Evolutionary conservation across 2,888 invertebrate genomes (phyloP), one percentile per base, ranked within the genome.

Genomic region (Pseudococcus longispinus): DNA sequence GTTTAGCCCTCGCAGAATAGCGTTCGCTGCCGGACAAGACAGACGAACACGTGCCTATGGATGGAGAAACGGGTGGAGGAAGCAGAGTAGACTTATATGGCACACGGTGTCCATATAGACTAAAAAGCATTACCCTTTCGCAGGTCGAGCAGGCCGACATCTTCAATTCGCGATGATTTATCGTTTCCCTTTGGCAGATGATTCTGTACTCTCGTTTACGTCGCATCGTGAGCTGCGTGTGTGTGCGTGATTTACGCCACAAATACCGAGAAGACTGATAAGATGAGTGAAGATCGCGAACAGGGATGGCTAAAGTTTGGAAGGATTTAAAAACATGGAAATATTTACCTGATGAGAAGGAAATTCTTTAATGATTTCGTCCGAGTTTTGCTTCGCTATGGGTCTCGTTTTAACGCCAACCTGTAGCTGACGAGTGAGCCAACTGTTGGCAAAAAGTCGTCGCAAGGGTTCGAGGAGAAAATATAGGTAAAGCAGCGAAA

Each of bases 141-240:
- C 13, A 6, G 44, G 11, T 13, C 51, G 51, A 51, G 13, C 4
- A 18, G 18, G 51, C 18, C 23, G 65, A 26, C 29, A 18, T 26
- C 70, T 29, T 70, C 29, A 29, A 70, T 70, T 70, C 70, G 70
- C 70, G 70, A 70, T 70, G 70, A 70, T 70, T 70, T 70, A 70
- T 29, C 29, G 70, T 70, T 70, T 70, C 70, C 70, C 29, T 70
- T 70, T 26, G 70, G 70, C 70, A 29, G 70, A 60, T 60, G 60
- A 60, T 60, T 51, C 13, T 5, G 44, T 32, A 6, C 32, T 32
- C 51, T 46, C 6, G 44, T 46, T 46, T 46, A 11, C 44, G 44
- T 13, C 44, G 13, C 13, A n/a, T n/a, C n/a, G n/a, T n/a, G n/a
- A n/a, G n/a, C n/a, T n/a, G n/a, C n/a, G n/a, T n/a, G n/a, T n/a